Base-by-base conservation (phyloP, 2,113 vertebrate genomes). In the Corythoichthys haematopterus region DNA sequence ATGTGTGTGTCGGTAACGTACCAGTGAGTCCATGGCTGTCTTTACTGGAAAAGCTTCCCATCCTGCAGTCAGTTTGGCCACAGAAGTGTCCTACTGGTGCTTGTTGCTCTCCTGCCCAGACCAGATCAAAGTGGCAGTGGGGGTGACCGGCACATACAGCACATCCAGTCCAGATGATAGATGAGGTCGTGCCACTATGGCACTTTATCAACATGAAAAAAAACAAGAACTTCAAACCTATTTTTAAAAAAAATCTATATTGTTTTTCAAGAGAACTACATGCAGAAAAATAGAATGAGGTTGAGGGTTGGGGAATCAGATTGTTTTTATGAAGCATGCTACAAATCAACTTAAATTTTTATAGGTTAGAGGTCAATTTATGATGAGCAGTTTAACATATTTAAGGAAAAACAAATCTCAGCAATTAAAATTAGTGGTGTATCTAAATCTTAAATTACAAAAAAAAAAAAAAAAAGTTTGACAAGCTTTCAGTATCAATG, bases 1-100 rank as follows among this genome's bases (percentile, higher is more conserved):
- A 28, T 28, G 20, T 28, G 20, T 7, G 11, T 15, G 14, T 50
- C 45, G 50, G 37, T 71, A 55, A 73, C 70, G 65, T 86, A 93
- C 92, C 92, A 84, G 87, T 53, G 61, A 86, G 56, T 80, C 74
- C 87, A 59, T 91, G 88, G 66, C 78, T 63, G 47, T 93, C 92
- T 77, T 91, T 92, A 73, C 77, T 88, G 74, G 89, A 84, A 38
- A 88, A 86, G 88, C 90, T 92, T 20, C 92, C 92, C 92, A 93
- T 93, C 7, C 62, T 89, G 83, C 75, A 65, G 72, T 59, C 48
- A 50, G 71, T 15, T 58, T 66, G 72, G 60, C 77, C 68, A 53
- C 68, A 46, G 67, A 73, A 66, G 75, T 48, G 75, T 73, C 77
- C 79, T 80, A 77, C 79, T 76, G 83, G 82, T 80, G 64, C 68